phyloP scores from a whole-genome alignment of 2,113 vertebrate genomes.

The Procapra przewalskii region DNA sequence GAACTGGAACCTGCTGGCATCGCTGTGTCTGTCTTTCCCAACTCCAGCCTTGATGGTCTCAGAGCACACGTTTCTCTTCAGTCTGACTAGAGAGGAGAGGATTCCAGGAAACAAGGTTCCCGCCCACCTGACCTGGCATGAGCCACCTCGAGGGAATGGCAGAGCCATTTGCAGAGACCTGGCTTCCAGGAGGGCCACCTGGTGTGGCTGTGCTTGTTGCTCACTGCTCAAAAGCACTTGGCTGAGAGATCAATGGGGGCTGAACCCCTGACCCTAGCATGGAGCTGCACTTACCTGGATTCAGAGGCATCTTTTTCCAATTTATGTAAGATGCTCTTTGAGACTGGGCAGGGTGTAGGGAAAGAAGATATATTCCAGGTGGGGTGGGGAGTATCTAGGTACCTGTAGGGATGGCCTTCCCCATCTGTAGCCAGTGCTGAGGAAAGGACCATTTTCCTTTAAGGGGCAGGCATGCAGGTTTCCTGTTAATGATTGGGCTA shows the following conservation, averaged over 20 bases:
- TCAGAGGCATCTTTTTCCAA: neutral
- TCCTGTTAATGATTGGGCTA: no score
- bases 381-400: no score
- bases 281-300: neutral
- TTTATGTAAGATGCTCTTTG: neutral
- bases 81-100: neutral
- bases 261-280: neutral
- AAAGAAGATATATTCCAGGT: neutral
- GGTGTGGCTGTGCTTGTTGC: neutral
- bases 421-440: neutral
- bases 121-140: neutral
- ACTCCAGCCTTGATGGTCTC: neutral
- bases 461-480: fast-evolving
- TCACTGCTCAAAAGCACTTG: neutral
- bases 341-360: neutral
- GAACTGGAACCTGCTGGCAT: no score
- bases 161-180: neutral
- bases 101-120: neutral
- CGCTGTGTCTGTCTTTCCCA: neutral
- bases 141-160: neutral
- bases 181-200: neutral
- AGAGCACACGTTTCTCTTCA: neutral
- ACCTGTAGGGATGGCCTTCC: neutral
- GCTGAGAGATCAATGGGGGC: neutral
- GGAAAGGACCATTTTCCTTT: no score